Base-by-base conservation (phyloP, 2,113 vertebrate genomes). In the Carassius carassius region DNA sequence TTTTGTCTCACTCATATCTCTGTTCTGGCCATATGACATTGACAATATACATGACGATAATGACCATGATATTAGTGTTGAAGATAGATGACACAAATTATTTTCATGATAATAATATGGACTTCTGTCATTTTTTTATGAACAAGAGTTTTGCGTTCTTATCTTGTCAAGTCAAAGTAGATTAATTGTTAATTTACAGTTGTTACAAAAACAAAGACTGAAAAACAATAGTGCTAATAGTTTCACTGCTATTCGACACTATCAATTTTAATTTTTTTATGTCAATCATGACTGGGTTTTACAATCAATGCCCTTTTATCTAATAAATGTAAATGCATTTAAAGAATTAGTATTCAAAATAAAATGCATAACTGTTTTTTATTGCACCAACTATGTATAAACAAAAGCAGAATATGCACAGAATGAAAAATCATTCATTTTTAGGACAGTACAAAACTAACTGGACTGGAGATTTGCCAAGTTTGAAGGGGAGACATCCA, bases 391-490 rank as follows among this genome's bases (percentile, higher is more conserved):
- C 19, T 78, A 58, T 6, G 75, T 13, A 37, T 5, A 78, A 62
- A 41, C 21, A 41, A 60, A 41, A 23, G 3, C 0, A 78, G 19
- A 58, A 58, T 37, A 58, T 37, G 75, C 51, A 58, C 75, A 58
- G 75, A 51, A 78, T 78, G 75, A 58, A 37, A 29, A 58, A 37
- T 58, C 51, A 75, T 75, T 75, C 0, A 32, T 51, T 75, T 76
- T 51, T 76, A 77, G 75, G 75, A 77, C 49, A 78, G 12, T 41
- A 56, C 19, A 62, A 78, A 13, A 62, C 56, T 62, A 78, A 62
- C 56, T 78, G 56, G 76, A 78, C 56, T 78, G 76, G 76, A 78
- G 56, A 62, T 78, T 78, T 78, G 76, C 76, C 54, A 78, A 78
- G 19, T 47, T 60, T 78, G 21, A 78, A 4, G 17, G 58, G 54